Base-by-base conservation (phyloP, 92 coral and sea anemone genomes). In the Virgularia gustaviana region DNA sequence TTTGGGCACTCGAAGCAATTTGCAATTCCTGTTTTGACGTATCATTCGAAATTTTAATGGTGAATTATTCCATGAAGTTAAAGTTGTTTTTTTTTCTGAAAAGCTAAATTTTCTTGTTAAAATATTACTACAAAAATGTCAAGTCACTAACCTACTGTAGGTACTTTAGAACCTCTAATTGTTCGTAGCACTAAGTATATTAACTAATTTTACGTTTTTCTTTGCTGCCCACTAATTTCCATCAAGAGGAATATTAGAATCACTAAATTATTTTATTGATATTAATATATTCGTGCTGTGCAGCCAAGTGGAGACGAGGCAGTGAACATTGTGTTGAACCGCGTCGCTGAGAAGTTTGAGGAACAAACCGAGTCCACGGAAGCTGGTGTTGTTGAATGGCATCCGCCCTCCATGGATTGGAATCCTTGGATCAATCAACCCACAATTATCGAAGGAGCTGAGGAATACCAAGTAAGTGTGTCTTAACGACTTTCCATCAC, bases 381-480 rank as follows among this genome's bases (percentile, higher is more conserved):
- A 35, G 63, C 83, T 19, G 97, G 97, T 27, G 94, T 91, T n/a
- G 84, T 88, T 18, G 88, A 78, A 54, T 91, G 97, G 97, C 64
- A 78, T 24, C 81, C 89, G 30, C 96, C 97, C 29, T 25, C 79
- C 37, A 81, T 79, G 85, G 85, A 88, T 85, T 91, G 97, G 96
- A 91, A 91, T 55, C 97, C 97, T 3, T 91, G 97, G 97, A 82
- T 91, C 52, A 91, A 85, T 76, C 97, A 88, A 41, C 85, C 91
- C 0, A 70, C 85, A 59, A 80, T 79, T 15, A 91, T 91, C 18
- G 97, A 88, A 43, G 97, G 97, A 0, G 97, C 96, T 44, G 97
- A 90, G 66, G 84, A 90, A 35, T 90, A 90, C 47, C 75, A 68
- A 61, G 75, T 68, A 44, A 2, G 33, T 18, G 19, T 12, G 5